Evolutionary conservation across 1,140 invertebrate genomes (phyloP), one percentile per base, ranked within the genome.

Genomic region (Megalonaias nervosa): DNA sequence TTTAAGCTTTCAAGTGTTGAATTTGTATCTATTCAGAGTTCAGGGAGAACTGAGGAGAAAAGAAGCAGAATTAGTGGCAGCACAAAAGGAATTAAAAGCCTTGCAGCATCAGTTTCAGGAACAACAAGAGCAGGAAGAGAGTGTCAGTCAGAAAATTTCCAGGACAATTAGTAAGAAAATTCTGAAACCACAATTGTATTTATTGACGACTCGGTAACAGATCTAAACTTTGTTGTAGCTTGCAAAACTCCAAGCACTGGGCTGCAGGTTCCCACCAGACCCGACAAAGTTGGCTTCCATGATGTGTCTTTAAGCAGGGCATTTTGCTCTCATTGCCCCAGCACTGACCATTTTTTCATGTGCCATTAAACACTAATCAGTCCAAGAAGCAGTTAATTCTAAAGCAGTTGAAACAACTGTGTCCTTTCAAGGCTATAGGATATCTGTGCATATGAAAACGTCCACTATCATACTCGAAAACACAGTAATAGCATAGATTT

Each of bases 51-150:
- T 87, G 16, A 73, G 79, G 72, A 62, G 71, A 23, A 86, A 82
- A 71, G 81, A 86, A 23, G 65, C 70, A 58, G 84, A 86, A 56
- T 72, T 86, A 56, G 56, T 55, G 23, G 60, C 68, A 17, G 71
- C 65, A 60, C 70, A 84, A 70, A 78, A 83, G 38, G 77, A 85
- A 61, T 67, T 82, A 38, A 83, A 83, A 64, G 80, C 81, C 31
- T 48, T 86, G 64, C 83, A 83, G 77, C 82, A 78, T 66, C 67
- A 78, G 55, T 80, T 76, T 70, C 55, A 75, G 17, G 80, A 85
- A 67, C 79, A 82, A 15, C 75, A 82, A 62, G 68, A 72, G 21
- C 71, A 75, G 55, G 82, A 86, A 73, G 74, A 74, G 11, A 82
- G 85, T 23, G 81, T 84, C n/a, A 65, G 66, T 38, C 73, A 80